A percentile compares a stretch with the other conserved stretches of the same genome.
Conservation (phyloP, 2,797 vertebrate species). For the Ctenopoma kingsleyae region DNA sequence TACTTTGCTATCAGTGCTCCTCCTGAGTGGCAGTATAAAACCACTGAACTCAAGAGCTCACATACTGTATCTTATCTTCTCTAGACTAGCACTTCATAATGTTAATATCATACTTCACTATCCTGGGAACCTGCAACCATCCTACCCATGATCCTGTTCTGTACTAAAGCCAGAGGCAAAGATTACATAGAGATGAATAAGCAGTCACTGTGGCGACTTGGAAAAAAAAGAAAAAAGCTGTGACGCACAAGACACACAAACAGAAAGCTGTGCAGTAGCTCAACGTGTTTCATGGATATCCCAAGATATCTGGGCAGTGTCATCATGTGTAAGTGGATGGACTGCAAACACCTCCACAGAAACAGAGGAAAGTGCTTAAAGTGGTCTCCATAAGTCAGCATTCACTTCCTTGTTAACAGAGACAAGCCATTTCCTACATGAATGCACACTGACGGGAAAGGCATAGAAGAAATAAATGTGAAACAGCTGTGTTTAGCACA, state of each 20-base stretch:
- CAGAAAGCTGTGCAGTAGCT: constrained; percentile 26
- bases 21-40: constrained; percentile 53
- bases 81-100: constrained; percentile 68
- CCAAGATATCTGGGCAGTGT: constrained; percentile 49
- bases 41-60: constrained; percentile 64
- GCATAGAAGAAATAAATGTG: constrained; percentile 7
- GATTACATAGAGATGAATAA: constrained; percentile 71
- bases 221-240: constrained; percentile 5
- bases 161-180: constrained; percentile 50
- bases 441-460: constrained; percentile 25
- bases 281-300: constrained; percentile 38
- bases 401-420: constrained; percentile 50
- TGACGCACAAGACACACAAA: constrained; percentile 33
- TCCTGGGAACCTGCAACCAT: constrained; percentile 44
- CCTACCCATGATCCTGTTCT: constrained; percentile 52
- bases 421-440: constrained; percentile 62
- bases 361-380: constrained; percentile 59
- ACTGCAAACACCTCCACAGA: constrained; percentile 51
- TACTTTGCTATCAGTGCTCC: constrained; percentile 56
- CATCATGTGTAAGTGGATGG: constrained; percentile 33
- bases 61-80: constrained; percentile 70
- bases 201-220: constrained; percentile 52
- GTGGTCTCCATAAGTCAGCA: constrained; percentile 60
- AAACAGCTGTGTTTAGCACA: constrained; percentile 39
- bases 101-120: constrained; percentile 71